Evolutionary conservation across 2,797 vertebrate genomes (phyloP).

Genomic region (Pseudochirops corinnae): DNA sequence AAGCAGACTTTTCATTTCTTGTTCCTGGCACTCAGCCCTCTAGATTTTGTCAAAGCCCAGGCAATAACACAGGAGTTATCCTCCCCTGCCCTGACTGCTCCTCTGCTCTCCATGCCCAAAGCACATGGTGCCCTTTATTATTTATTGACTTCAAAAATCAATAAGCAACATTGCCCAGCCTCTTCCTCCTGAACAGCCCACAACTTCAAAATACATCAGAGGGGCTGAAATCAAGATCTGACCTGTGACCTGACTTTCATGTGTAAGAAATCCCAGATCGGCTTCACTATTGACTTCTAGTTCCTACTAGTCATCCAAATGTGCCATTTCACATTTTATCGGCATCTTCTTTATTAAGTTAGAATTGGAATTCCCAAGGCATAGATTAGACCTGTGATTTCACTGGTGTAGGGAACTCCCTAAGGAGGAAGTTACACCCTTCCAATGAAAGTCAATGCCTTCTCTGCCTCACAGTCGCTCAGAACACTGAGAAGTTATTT

Average conservation of each 20-base stretch:
- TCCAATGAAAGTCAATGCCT: background rate
- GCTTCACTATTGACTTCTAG: conserved; percentile 58
- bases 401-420: background rate
- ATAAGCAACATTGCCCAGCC: background rate
- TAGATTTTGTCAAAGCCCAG: background rate
- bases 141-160: background rate
- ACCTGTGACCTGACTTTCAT: conserved; percentile 27
- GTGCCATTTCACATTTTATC: background rate
- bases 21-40: background rate
- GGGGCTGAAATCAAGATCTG: conserved; percentile 44
- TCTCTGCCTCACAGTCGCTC: background rate
- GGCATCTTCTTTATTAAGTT: background rate
- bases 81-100: background rate
- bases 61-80: no score
- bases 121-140: background rate
- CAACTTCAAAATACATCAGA: background rate
- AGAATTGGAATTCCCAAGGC: background rate
- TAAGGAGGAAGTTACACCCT: background rate
- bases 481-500: background rate
- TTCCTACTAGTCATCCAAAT: background rate
- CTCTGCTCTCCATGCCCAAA: background rate
- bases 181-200: background rate
- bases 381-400: background rate
- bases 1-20: background rate
- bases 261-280: conserved; percentile 20